A percentile compares a stretch with the other conserved stretches of the same genome.
These are phyloP conservation scores for Elaphurus davidianus DNA, from an alignment of 2,113 vertebrate species.

Conservation along the genomic window DNA sequence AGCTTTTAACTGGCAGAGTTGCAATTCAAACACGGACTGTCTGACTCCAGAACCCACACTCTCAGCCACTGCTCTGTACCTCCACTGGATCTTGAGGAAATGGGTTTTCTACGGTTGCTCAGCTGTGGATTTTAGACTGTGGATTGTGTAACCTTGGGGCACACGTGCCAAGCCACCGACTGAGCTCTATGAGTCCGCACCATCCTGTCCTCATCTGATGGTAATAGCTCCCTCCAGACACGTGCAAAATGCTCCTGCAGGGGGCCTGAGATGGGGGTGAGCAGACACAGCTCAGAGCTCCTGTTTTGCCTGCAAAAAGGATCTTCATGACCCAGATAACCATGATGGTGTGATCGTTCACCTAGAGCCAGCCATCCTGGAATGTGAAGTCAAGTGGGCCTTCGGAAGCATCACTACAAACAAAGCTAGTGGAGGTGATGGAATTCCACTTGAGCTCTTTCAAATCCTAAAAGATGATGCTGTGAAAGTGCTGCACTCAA, in stretches of 20 bases:
- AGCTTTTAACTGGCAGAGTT: not conserved
- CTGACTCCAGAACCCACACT: not conserved
- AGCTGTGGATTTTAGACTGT: not conserved
- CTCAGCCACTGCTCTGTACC: not conserved
- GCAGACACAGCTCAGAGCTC: not conserved
- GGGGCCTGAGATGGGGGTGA: not conserved
- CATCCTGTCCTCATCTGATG: not conserved
- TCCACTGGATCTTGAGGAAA: not conserved
- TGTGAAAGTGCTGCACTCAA: not conserved
- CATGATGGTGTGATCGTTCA: not conserved
- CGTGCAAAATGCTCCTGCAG: too few relatives aligned
- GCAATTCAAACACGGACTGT: not conserved
- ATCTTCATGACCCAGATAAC: not conserved
- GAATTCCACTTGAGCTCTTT: fast-evolving
- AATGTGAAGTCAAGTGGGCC: not conserved
- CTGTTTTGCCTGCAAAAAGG: not conserved
- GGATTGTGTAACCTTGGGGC: not conserved
- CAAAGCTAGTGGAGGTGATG: not conserved
- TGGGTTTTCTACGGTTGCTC: not conserved
- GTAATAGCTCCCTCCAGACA: not conserved
- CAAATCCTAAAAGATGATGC: not conserved
- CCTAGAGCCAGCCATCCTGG: not conserved
- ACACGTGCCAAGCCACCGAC: not conserved
- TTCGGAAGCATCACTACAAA: not conserved
- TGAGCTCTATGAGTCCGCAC: not conserved